Conservation (phyloP, 2,113 vertebrate species). For the Myrmophylax atrothorax region DNA sequence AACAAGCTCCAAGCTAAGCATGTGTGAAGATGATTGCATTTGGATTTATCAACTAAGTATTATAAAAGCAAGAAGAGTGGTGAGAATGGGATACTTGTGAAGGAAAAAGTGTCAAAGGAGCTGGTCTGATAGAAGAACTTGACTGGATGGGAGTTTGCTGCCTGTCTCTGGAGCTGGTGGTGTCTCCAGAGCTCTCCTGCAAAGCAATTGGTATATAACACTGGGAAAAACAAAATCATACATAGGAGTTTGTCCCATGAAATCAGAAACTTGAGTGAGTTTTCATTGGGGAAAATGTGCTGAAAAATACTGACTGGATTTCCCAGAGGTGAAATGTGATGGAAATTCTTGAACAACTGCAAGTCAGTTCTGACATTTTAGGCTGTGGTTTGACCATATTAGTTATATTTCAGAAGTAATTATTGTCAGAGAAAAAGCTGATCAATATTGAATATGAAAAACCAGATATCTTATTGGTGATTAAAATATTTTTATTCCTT, state of each 20-base stretch:
- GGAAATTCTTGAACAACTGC: neutral
- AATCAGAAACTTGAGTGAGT: neutral
- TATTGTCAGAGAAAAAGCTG: neutral
- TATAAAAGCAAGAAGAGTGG: neutral
- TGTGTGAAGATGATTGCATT: neutral
- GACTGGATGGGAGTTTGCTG: neutral
- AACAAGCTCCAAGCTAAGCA: neutral
- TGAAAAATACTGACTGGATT: neutral
- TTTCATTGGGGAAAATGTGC: neutral
- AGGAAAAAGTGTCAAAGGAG: neutral
- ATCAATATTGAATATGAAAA: slow-evolving; percentile 23
- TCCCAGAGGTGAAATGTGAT: neutral
- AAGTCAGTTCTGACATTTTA: neutral
- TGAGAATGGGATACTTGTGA: neutral
- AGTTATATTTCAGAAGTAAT: neutral
- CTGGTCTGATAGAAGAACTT: neutral
- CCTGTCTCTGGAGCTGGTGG: neutral
- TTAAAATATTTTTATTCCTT: slow-evolving; percentile 55
- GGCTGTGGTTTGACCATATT: neutral
- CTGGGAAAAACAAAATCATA: neutral
- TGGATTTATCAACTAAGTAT: neutral
- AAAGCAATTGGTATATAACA: neutral
- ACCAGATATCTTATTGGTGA: slow-evolving; percentile 27
- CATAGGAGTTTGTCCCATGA: neutral
- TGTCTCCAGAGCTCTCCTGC: neutral